These are phyloP conservation scores for Cygnus atratus DNA, from an alignment of 2,113 vertebrate species.

Conservation along the genomic window DNA sequence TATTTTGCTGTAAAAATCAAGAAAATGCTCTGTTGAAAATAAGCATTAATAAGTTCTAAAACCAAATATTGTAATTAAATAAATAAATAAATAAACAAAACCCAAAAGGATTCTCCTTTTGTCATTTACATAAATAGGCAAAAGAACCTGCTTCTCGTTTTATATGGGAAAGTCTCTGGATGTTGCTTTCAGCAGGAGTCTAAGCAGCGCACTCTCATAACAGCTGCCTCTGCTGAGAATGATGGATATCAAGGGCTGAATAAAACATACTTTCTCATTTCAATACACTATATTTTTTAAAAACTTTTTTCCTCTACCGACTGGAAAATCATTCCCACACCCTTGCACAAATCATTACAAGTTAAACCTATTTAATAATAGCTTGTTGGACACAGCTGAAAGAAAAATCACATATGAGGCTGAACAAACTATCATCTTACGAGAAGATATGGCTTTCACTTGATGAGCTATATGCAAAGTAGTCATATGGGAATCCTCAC, in stretches of 20 bases:
- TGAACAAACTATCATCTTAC: conserved; percentile 29
- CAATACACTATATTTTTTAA: not conserved
- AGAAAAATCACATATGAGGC: conserved; percentile 23
- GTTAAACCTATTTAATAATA: conserved; percentile 34
- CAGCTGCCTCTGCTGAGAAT: not conserved
- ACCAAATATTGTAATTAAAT: not conserved
- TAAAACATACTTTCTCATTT: not conserved
- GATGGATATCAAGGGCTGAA: not conserved
- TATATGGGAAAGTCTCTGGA: not conserved
- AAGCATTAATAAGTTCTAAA: not conserved
- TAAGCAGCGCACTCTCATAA: not conserved
- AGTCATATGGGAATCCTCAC: not conserved
- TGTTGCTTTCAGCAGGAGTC: not conserved
- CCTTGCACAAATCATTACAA: conserved; percentile 6
- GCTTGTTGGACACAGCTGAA: conserved; percentile 37
- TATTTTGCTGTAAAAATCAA: not conserved
- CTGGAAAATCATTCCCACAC: not conserved
- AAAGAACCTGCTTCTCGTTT: not conserved
- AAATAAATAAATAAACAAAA: too few species aligned
- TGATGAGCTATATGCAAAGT: conserved; percentile 36
- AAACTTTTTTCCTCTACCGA: not conserved
- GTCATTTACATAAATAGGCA: not conserved
- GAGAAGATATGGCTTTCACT: not conserved
- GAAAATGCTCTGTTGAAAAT: not conserved
- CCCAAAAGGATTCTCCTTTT: not conserved